Evolutionary conservation across 2,888 invertebrate species (phyloP).

Genomic region (Drosophila emarginata): DNA sequence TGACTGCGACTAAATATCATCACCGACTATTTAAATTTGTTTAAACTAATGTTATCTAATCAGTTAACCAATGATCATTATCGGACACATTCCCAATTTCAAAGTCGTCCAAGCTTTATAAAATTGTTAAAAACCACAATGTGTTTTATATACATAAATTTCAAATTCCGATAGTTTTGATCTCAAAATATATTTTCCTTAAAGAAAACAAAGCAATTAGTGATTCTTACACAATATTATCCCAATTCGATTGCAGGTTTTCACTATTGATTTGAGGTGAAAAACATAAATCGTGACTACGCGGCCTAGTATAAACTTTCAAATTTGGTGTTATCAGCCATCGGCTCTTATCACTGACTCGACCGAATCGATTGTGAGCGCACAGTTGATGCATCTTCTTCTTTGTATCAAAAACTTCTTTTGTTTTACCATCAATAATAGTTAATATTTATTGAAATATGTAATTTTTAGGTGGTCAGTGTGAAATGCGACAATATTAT

Average conservation of each 20-base stretch:
- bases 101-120: too few species aligned
- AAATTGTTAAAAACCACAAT: too few species aligned
- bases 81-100: too few species aligned
- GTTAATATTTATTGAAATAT: slow-evolving; percentile 58
- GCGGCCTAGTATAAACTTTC: not conserved
- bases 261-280: too few species aligned
- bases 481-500: slow-evolving; percentile 31
- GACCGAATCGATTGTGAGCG: slow-evolving; percentile 11
- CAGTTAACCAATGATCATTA: too few species aligned
- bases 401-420: slow-evolving; percentile 16
- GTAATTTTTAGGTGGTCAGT: slow-evolving; percentile 61
- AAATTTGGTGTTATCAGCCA: not conserved
- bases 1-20: too few species aligned
- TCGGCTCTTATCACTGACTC: slow-evolving; percentile 11
- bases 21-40: too few species aligned
- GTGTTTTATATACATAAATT: too few species aligned
- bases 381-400: not conserved
- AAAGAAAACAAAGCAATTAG: not conserved
- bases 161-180: too few species aligned
- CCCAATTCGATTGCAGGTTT: too few species aligned
- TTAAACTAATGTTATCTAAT: too few species aligned
- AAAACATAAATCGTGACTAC: not conserved
- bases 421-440: slow-evolving; percentile 24
- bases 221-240: not conserved
- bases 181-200: too few species aligned